Percentiles rank a stretch among this genome's conserved stretches.
Conservation (phyloP, 2,797 vertebrate genomes). For the Telmatherina bonti region DNA sequence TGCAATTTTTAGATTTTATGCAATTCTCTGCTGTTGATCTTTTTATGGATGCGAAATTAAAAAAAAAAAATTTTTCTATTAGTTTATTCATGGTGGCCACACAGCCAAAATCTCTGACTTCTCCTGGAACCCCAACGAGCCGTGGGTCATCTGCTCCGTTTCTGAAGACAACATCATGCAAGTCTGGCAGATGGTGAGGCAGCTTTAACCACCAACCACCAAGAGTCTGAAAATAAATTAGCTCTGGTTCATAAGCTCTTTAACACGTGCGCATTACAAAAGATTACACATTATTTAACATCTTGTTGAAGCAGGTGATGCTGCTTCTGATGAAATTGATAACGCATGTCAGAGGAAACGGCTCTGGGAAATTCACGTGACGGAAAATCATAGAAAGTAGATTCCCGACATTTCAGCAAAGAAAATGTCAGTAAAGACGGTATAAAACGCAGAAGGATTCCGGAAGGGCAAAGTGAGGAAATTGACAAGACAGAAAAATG, state of each 20-base stretch:
- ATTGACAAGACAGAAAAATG: not conserved
- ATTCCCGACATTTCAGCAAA: not conserved
- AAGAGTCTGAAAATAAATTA: not conserved
- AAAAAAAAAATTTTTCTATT: conserved; percentile 2
- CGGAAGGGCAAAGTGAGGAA: not conserved
- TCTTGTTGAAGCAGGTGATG: no score
- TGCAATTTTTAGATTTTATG: no score
- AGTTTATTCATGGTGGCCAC: conserved; percentile 98
- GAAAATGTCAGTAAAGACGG: not conserved
- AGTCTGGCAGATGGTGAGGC: conserved; percentile 95
- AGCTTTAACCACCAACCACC: no score
- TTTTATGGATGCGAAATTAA: no score
- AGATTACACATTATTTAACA: no score
- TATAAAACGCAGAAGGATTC: not conserved
- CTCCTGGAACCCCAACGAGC: conserved; percentile 97
- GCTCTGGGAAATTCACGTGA: not conserved
- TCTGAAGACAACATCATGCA: conserved; percentile 98
- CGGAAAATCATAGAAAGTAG: not conserved
- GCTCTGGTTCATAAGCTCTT: no score
- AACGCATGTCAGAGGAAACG: no score
- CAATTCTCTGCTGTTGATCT: no score
- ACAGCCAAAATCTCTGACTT: conserved; percentile 97
- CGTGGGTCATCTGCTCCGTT: conserved; percentile 96
- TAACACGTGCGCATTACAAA: not conserved
- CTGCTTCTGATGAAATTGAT: no score